Evolutionary conservation across 2,113 vertebrate genomes (phyloP), one percentile per base, ranked within the genome.

Genomic region (Epinephelus moara): DNA sequence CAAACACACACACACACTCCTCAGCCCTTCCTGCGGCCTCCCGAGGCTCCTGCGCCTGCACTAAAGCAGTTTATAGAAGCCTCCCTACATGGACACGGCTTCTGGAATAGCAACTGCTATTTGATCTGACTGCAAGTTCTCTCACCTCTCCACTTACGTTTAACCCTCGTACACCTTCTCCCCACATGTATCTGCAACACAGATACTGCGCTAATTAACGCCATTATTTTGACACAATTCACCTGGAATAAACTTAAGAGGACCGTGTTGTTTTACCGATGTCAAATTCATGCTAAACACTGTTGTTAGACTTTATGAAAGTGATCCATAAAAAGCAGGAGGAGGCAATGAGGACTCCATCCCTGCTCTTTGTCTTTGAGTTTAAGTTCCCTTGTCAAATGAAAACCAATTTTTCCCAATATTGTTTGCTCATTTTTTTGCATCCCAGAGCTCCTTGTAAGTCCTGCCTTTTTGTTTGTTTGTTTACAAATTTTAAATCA

Each of bases 91-190:
- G 96, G 96, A 88, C 93, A 95, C 92, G 15, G 92, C 94, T 95
- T 96, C 96, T 95, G 94, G 95, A 96, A 96, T 96, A 96, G 95
- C 70, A 95, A 94, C 95, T 94, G 96, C 91, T 88, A 96, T 91
- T 89, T 84, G 96, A 96, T 95, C 93, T 90, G 86, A 88, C 78
- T 81, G 85, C 79, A 47, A 66, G 73, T 75, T 82, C 87, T 91
- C 86, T 92, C 87, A 85, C 90, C 91, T 93, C 93, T 93, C 88
- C 75, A 33, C 90, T 92, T 93, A 91, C 80, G 73, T 85, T 53
- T 52, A 70, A 62, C 82, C 85, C 81, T 77, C 81, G 8, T 73
- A 84, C 82, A 77, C 77, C 81, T 81, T 62, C 70, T 73, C 70
- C 49, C 75, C 33, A 19, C 67, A 60, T 18, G 49, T 0, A 42